A percentile compares a stretch with the other conserved stretches of the same genome.
phyloP scores from a whole-genome alignment of 1,140 invertebrate species.

The Wiebesia pumilae region DNA sequence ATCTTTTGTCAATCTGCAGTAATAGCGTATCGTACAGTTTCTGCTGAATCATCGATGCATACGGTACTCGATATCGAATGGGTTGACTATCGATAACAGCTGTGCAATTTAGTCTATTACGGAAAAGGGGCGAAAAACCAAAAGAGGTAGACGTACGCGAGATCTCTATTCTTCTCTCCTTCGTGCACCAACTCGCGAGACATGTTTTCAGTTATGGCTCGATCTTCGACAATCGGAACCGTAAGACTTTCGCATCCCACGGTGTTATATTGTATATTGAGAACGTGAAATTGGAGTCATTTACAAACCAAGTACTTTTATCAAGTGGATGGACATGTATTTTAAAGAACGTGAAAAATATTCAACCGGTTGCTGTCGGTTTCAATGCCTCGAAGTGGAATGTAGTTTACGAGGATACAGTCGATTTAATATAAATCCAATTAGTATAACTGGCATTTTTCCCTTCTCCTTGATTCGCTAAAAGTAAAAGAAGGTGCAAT shows the following conservation, averaged over 20 bases:
- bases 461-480: background rate
- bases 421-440: background rate
- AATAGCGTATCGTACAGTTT: no score
- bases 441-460: background rate
- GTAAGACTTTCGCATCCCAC: background rate
- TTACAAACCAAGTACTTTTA: background rate
- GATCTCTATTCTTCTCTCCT: background rate
- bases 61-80: background rate
- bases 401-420: background rate
- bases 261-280: background rate
- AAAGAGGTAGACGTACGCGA: background rate
- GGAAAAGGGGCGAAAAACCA: background rate
- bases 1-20: no score
- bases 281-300: background rate
- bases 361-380: background rate
- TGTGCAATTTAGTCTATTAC: background rate
- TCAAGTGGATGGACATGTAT: background rate
- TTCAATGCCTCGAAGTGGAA: background rate
- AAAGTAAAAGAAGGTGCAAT: background rate
- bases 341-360: background rate
- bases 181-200: background rate
- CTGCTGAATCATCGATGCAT: background rate
- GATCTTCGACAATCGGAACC: background rate
- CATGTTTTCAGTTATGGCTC: background rate
- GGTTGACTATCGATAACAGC: background rate